Base-by-base conservation (phyloP, 2,797 vertebrate species). In the Anguilla megastoma region DNA sequence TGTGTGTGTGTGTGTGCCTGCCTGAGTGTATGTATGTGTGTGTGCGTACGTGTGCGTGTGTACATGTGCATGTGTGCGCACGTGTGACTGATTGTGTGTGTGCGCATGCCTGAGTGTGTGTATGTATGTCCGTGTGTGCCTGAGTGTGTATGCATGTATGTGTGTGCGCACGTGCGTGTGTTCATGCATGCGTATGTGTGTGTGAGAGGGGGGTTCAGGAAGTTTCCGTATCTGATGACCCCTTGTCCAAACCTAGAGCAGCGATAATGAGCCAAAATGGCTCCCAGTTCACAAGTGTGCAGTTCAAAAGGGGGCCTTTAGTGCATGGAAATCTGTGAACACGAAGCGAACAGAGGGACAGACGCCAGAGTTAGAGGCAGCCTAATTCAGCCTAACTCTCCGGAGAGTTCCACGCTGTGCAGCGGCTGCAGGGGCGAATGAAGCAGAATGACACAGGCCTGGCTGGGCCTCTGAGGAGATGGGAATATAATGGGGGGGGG, bases 331-430 rank as follows among this genome's bases (percentile, higher is more conserved):
- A 93, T 93, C 89, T 92, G 82, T 92, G 93, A 91, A 94, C 92
- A 93, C 89, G 90, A 92, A 90, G 88, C 93, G 95, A 95, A 93
- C 93, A 89, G 60, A 74, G 87, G 89, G 89, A 90, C 94, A 96
- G 95, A 94, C 92, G 96, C 95, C 95, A 96, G 90, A 92, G 93
- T 94, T 18, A 93, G 94, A 93, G 94, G 92, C 91, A 92, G 92
- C 95, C 94, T 92, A 85, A 94, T 92, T 94, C 89, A 90, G 91
- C 41, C 1, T 27, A 89, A 94, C 90, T 90, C 89, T 0, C 58
- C 92, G 90, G 91, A 90, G 90, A 45, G 54, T 76, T 86, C 30
- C 16, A 45, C 41, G 21, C 50, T 89, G 89, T 69, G 87, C 88
- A 90, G 85, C 50, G 85, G 91, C 58, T 52, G 90, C 69, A 89